Base-by-base conservation (phyloP, 2,888 invertebrate genomes). In the Ophion ventricosus region DNA sequence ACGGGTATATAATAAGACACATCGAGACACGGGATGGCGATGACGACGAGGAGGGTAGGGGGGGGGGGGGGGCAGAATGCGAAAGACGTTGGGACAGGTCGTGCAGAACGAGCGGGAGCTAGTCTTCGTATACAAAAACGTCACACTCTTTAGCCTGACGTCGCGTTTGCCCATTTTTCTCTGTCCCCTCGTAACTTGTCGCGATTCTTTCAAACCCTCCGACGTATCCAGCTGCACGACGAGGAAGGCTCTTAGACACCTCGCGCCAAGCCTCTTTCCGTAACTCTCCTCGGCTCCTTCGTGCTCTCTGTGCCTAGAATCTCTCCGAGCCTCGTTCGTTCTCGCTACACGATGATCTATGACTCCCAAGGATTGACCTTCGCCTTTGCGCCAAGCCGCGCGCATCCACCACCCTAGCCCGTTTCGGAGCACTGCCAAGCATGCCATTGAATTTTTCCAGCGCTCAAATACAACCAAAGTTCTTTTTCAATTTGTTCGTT, bases 61-160 rank as follows among this genome's bases (percentile, higher is more conserved):
- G n/a, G n/a, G n/a, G n/a, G n/a, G n/a, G n/a, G 73, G 82, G 75
- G 35, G 69, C 49, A 64, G 59, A 74, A 66, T 54, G 69, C 59
- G 54, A 56, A 56, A 67, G 54, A 79, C 40, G 83, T 87, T 87
- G 83, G 83, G 86, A 83, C 85, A 86, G 86, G 85, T 77, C 85
- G 54, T 80, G 25, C 43, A 56, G 11, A 14, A 3, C 0, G 29
- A 4, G 29, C 2, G 4, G 29, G 4, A 4, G 29, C 29, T 0
- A 5, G 7, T 0, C 5, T 29, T 5, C 7, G 57, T 61, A 81
- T 70, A 59, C 43, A 67, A 66, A 83, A 59, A 81, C 61, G 73
- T 67, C 84, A 69, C 56, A 69, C 72, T 54, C 67, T 67, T 77
- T 61, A 40, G 40, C 59, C 70, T 74, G 72, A 80, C 83, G 80